These are phyloP conservation scores for Leptopilina clavipes DNA, from an alignment of 1,140 invertebrate species.

Conservation along the genomic window DNA sequence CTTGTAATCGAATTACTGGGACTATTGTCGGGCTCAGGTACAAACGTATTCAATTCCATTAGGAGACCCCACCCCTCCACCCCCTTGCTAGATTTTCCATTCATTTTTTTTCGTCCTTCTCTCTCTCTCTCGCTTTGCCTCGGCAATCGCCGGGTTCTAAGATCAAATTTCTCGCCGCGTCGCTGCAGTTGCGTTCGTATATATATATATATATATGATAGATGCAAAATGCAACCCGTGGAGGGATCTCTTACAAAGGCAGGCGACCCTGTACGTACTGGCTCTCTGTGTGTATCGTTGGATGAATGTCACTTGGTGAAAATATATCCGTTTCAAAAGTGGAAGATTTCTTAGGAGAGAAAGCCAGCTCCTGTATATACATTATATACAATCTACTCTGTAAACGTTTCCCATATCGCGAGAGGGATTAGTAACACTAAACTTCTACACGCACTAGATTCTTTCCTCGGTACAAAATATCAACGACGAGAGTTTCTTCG, in stretches of 20 bases:
- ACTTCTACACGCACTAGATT: slow-evolving; percentile 42
- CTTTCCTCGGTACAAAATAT: background rate
- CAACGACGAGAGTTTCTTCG: no score
- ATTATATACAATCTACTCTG: background rate
- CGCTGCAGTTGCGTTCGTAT: slow-evolving; percentile 52
- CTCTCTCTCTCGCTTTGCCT: slow-evolving; percentile 41
- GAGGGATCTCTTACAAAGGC: slow-evolving; percentile 74
- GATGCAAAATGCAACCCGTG: slow-evolving; percentile 68
- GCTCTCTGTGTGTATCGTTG: slow-evolving; percentile 48
- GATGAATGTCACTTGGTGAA: slow-evolving; percentile 73
- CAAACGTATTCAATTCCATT: slow-evolving; percentile 73
- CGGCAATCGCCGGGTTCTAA: slow-evolving; percentile 50
- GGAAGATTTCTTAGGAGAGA: slow-evolving; percentile 54
- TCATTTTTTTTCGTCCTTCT: slow-evolving; percentile 50
- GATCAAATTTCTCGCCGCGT: slow-evolving; percentile 70
- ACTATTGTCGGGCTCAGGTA: slow-evolving; percentile 73
- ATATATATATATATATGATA: slow-evolving; percentile 47
- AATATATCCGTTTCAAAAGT: slow-evolving; percentile 75
- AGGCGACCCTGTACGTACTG: slow-evolving; percentile 46
- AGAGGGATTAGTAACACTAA: slow-evolving; percentile 62
- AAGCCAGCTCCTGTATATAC: slow-evolving; percentile 1
- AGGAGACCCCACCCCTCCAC: slow-evolving; percentile 51
- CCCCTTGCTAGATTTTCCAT: slow-evolving; percentile 49
- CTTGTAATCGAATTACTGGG: slow-evolving; percentile 75
- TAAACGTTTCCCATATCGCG: slow-evolving; percentile 18